phyloP scores from a whole-genome alignment of 2,113 vertebrate species.

The Coturnix japonica region DNA sequence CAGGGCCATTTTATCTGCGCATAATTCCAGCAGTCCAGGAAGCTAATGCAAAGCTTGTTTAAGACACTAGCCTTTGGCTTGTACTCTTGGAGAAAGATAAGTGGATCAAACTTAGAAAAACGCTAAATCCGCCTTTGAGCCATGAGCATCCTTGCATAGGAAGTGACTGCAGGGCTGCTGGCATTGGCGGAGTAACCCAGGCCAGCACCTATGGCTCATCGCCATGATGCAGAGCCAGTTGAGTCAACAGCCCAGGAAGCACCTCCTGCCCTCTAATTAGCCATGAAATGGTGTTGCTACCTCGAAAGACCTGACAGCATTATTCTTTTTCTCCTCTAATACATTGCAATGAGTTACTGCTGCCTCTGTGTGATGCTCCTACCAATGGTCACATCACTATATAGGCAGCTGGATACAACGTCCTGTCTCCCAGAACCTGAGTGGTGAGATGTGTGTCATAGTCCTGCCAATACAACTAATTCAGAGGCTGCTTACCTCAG shows the following conservation, averaged over 20 bases:
- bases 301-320: fast-evolving
- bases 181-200: not conserved
- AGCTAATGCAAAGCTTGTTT: not conserved
- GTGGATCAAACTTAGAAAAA: not conserved
- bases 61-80: not conserved
- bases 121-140: not conserved
- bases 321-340: not conserved
- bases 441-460: fast-evolving
- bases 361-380: fast-evolving
- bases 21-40: not conserved
- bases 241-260: not conserved
- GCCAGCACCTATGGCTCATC: fast-evolving
- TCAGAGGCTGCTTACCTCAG: not conserved
- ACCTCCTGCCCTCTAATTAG: conserved; percentile 16
- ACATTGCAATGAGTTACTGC: not conserved
- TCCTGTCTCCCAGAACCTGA: fast-evolving
- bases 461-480: not conserved
- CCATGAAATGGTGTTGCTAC: fast-evolving
- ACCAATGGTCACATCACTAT: fast-evolving
- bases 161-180: not conserved
- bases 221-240: not conserved
- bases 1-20: not conserved
- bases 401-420: not conserved
- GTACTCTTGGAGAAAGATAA: not conserved
- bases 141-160: fast-evolving